Base-by-base conservation (phyloP, 2,888 invertebrate species). In the Patella ulyssiponensis region DNA sequence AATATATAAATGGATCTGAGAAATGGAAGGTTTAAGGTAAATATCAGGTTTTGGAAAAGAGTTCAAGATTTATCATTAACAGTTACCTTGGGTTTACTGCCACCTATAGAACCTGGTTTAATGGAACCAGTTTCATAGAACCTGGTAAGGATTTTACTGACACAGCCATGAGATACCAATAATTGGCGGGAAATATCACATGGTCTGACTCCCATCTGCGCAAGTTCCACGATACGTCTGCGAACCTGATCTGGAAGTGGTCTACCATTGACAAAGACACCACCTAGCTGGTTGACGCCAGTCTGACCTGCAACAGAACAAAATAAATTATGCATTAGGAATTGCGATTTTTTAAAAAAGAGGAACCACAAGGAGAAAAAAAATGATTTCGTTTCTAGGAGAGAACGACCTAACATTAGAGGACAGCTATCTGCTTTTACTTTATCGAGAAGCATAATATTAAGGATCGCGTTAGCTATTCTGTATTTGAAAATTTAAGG, bases 41-140 rank as follows among this genome's bases (percentile, higher is more conserved):
- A 71, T 44, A 9, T 23, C 12, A 23, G 12, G 54, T 9, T 23
- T 53, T 73, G 27, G 44, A 15, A 15, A 23, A 23, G 17, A 27
- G 69, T 69, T 27, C 20, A 52, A 27, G n/a, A 77, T 76, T 73
- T 70, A 79, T 44, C 44, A 44, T 0, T 7, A 44, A 44, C 79
- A 75, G 88, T 80, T 92, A 97, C 97, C 95, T 97, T 98, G 58
- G 97, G 97, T 92, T 97, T 98, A 90, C 96, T 96, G 76, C 98
- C 97, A 33, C 98, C 97, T 85, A 97, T 97, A 71, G 97, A 96
- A 1, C 98, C 98, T 0, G 98, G 98, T 84, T 97, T 94, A 81
- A 98, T 98, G 80, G 97, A 97, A 4, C 98, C 98, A 0, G 98
- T 98, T 93, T 98, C 98, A 93, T 98, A 98, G 93, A 97, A 98